Conservation (phyloP, 2,888 invertebrate genomes). For the Phortica magna region DNA sequence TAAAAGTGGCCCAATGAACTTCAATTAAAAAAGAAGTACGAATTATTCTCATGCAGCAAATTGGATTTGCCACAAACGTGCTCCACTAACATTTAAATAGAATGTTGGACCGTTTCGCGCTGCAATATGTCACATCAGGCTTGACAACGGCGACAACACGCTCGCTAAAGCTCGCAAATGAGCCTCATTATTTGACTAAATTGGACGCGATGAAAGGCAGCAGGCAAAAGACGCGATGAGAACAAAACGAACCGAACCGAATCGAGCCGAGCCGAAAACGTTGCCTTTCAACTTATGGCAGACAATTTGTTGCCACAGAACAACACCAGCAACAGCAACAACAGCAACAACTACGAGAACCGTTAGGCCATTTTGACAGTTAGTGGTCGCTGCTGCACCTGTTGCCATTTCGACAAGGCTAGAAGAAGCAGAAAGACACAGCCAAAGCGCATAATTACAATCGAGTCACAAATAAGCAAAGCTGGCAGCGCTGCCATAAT, state of each 20-base stretch:
- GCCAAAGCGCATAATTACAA: neutral
- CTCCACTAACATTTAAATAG: neutral
- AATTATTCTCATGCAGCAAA: too few relatives aligned
- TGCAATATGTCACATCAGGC: constrained; percentile 12
- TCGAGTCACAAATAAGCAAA: neutral
- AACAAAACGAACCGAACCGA: neutral
- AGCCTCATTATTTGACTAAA: constrained; percentile 25
- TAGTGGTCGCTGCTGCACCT: constrained; percentile 19
- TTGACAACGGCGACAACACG: neutral
- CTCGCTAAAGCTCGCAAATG: neutral
- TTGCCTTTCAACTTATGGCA: constrained; percentile 9
- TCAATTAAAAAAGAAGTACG: too few relatives aligned
- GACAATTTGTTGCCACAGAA: constrained; percentile 6
- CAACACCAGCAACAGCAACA: neutral
- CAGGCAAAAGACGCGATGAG: neutral
- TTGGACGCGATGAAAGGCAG: neutral
- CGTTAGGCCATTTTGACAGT: constrained; percentile 25
- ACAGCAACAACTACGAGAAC: neutral
- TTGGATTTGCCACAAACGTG: neutral
- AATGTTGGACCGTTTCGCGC: constrained; percentile 10
- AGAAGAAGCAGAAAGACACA: neutral
- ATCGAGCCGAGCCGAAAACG: neutral
- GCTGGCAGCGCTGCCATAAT: neutral
- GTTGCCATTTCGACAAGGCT: constrained; percentile 19
- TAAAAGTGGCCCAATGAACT: too few relatives aligned